Conservation (phyloP, 1,140 invertebrate species). For the Aphelenchoides fujianensis region DNA sequence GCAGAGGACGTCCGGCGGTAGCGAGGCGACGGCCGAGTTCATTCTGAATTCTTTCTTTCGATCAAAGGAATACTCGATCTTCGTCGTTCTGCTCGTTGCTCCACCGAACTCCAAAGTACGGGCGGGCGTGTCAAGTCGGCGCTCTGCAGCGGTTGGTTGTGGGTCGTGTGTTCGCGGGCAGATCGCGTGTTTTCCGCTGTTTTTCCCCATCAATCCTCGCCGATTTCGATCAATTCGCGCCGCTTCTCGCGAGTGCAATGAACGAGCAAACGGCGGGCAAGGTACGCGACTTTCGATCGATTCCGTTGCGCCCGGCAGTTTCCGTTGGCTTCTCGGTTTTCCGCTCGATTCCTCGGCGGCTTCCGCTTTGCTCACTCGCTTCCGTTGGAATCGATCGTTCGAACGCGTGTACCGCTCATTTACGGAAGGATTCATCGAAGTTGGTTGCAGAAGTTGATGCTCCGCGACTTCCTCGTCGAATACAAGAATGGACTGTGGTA, state of each 20-base stretch:
- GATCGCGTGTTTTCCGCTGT: conserved; percentile 1
- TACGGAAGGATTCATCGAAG: too few relatives aligned
- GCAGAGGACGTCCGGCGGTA: not conserved
- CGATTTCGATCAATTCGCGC: too few relatives aligned
- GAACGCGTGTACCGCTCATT: not conserved
- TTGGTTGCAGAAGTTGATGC: conserved; percentile 11
- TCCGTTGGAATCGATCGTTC: too few relatives aligned
- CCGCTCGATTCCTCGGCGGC: not conserved
- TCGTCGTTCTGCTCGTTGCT: not conserved
- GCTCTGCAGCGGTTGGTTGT: not conserved
- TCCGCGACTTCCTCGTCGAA: conserved; percentile 37
- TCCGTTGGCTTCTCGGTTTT: not conserved
- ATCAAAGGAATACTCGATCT: too few relatives aligned
- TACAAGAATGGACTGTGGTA: conserved; percentile 40
- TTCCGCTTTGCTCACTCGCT: not conserved
- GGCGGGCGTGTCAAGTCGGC: not conserved
- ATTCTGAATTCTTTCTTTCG: too few relatives aligned
- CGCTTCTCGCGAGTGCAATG: not conserved
- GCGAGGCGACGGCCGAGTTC: not conserved
- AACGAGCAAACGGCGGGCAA: not conserved
- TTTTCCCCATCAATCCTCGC: too few relatives aligned
- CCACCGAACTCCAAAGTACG: not conserved
- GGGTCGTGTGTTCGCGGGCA: not conserved
- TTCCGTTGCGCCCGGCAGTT: not conserved
- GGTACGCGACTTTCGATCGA: not conserved